Percentiles rank a stretch among this genome's conserved stretches.
Conservation (phyloP, 2,797 vertebrate species). For the Oceanodroma leucorhoa region DNA sequence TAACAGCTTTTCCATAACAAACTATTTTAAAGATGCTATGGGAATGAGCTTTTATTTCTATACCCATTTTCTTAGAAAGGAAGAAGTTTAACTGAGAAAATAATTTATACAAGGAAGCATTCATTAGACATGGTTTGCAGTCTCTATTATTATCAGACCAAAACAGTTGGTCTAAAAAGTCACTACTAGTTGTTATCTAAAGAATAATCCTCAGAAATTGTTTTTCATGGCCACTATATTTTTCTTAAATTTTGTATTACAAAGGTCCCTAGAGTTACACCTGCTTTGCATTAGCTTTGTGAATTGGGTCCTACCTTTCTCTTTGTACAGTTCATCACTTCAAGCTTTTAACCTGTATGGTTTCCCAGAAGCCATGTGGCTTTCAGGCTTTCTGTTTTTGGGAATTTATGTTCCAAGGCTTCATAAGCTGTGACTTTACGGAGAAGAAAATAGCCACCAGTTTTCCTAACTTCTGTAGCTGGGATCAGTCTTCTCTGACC, state of each 20-base stretch:
- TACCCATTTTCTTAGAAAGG: slow-evolving; percentile 19
- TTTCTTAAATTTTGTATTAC: slow-evolving; percentile 9
- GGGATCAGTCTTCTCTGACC: not conserved
- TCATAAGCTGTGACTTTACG: not conserved
- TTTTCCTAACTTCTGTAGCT: not conserved
- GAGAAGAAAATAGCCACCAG: not conserved
- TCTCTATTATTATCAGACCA: not conserved
- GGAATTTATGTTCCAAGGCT: not conserved
- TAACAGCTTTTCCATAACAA: not conserved
- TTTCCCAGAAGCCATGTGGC: slow-evolving; percentile 38
- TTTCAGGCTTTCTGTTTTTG: slow-evolving; percentile 27
- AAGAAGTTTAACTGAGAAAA: slow-evolving; percentile 23
- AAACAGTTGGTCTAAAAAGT: not conserved
- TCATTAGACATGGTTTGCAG: not conserved
- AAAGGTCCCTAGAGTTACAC: not conserved
- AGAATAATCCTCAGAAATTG: slow-evolving; percentile 11
- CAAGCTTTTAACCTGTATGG: slow-evolving; percentile 38
- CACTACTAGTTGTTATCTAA: slow-evolving; percentile 2
- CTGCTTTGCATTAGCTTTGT: slow-evolving; percentile 25
- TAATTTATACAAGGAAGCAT: slow-evolving; percentile 38
- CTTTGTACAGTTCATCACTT: slow-evolving; percentile 44
- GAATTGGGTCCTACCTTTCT: slow-evolving; percentile 13
- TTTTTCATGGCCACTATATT: not conserved
- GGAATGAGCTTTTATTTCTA: not conserved
- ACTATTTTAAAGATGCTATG: slow-evolving; percentile 4